Conservation (phyloP, 2,113 vertebrate species). For the Leucosticte australis region DNA sequence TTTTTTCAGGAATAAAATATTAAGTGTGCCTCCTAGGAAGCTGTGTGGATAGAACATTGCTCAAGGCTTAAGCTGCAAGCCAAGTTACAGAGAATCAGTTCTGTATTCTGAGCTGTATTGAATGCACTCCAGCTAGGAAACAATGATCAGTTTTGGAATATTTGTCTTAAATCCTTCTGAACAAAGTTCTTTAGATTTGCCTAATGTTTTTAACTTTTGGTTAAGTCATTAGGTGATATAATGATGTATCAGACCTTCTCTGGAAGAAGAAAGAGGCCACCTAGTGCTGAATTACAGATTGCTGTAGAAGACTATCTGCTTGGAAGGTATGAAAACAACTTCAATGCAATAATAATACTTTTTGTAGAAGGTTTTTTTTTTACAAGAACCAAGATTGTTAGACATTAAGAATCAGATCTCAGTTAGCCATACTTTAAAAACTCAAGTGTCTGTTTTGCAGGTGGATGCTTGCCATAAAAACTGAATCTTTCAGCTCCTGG, state of each 20-base stretch:
- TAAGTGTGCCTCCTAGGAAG: not conserved
- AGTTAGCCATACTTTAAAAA: not conserved
- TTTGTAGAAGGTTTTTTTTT: not conserved
- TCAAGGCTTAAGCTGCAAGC: not conserved
- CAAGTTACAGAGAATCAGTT: not conserved
- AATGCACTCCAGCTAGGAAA: not conserved
- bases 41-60: not conserved
- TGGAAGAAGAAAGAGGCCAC: slow-evolving; percentile 24
- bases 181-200: not conserved
- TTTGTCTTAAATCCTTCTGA: not conserved
- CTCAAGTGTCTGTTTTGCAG: not conserved
- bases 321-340: not conserved
- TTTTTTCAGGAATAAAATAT: not conserved
- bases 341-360: not conserved
- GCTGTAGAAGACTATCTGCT: not conserved
- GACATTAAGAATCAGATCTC: not conserved
- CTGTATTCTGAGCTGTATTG: not conserved
- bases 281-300: not conserved
- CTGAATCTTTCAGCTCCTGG: not conserved
- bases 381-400: too few species aligned
- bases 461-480: not conserved
- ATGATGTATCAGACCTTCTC: not conserved
- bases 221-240: not conserved
- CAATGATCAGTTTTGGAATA: not conserved
- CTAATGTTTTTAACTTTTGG: not conserved